phyloP scores from a whole-genome alignment of 2,113 vertebrate species.

The Camelus bactrianus region DNA sequence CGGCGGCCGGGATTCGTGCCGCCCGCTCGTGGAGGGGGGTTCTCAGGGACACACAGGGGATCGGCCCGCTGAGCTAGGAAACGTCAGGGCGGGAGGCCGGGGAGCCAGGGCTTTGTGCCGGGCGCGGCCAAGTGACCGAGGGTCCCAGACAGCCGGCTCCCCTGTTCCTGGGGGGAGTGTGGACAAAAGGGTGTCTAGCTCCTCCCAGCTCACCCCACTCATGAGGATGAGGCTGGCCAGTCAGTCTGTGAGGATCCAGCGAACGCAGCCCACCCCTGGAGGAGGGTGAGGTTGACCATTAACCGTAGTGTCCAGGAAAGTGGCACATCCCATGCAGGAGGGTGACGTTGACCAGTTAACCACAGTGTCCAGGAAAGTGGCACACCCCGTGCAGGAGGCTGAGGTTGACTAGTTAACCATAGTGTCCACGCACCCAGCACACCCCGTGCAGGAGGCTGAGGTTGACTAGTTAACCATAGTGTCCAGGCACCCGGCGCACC shows the following conservation, averaged over 20 bases:
- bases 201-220: background rate
- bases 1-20: rapidly evolving
- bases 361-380: too few relatives aligned
- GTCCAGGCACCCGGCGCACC: rapidly evolving
- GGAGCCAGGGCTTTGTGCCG: rapidly evolving
- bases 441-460: rapidly evolving
- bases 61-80: too few relatives aligned
- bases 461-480: background rate
- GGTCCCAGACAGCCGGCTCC: background rate
- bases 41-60: background rate
- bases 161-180: too few relatives aligned
- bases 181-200: background rate
- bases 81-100: rapidly evolving
- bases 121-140: background rate
- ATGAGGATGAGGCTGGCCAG: background rate
- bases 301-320: rapidly evolving
- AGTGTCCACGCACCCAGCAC: rapidly evolving
- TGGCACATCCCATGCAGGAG: rapidly evolving
- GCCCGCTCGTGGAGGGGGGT: background rate
- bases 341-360: too few relatives aligned
- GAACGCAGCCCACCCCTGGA: rapidly evolving
- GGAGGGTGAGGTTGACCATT: background rate
- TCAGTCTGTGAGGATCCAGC: rapidly evolving
- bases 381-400: background rate
- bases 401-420: too few relatives aligned